These are phyloP conservation scores for Oxyteleia sp. DNA, from an alignment of 2,888 invertebrate species.

Conservation along the genomic window DNA sequence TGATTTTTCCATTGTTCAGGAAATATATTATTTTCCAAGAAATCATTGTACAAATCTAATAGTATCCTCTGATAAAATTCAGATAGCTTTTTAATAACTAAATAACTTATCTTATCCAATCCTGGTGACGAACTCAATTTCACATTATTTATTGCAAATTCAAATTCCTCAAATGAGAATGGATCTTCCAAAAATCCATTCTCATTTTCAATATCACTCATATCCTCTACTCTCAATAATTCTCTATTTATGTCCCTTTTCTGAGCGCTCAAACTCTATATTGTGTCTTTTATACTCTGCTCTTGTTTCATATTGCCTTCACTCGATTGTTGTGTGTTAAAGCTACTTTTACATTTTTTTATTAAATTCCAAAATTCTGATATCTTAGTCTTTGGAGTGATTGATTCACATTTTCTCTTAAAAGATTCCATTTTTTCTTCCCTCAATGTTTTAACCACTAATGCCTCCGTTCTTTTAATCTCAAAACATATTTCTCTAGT, in stretches of 20 bases:
- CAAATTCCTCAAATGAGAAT: slow-evolving; percentile 31
- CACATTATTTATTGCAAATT: not conserved
- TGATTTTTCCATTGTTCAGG: slow-evolving; percentile 26
- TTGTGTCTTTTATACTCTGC: slow-evolving; percentile 3
- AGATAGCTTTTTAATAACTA: not conserved
- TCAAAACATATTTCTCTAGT: slow-evolving; percentile 19
- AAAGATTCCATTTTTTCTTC: slow-evolving; percentile 34
- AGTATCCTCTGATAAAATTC: slow-evolving; percentile 24
- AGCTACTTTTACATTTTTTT: slow-evolving; percentile 43
- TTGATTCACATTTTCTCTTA: slow-evolving; percentile 19
- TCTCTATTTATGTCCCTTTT: no score
- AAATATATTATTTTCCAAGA: not conserved
- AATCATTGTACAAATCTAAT: slow-evolving; percentile 31
- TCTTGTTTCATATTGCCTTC: slow-evolving; percentile 10
- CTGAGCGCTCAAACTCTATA: no score
- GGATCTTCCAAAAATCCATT: not conserved
- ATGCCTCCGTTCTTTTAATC: slow-evolving; percentile 31
- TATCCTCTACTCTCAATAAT: no score
- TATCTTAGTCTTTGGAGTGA: slow-evolving; percentile 17
- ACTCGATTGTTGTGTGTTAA: not conserved
- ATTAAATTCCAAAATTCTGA: slow-evolving; percentile 41
- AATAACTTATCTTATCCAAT: slow-evolving; percentile 37
- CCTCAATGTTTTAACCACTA: slow-evolving; percentile 5
- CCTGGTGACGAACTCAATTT: slow-evolving; percentile 28
- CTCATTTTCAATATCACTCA: not conserved